These are phyloP conservation scores for Pygmarrhopalites habei DNA, from an alignment of 1,140 invertebrate genomes.

Conservation along the genomic window DNA sequence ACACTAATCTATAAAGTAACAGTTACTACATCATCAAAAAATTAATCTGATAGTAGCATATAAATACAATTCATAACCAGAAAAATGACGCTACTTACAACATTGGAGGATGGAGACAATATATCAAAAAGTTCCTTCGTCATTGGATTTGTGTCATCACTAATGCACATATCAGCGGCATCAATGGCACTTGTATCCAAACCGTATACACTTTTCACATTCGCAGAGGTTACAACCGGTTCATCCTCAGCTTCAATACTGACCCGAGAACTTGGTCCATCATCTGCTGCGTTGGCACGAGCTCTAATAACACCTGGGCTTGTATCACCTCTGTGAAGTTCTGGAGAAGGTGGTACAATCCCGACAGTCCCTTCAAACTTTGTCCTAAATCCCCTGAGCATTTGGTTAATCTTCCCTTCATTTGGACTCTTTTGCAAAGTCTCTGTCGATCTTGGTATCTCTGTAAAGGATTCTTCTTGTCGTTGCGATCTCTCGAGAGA, in stretches of 20 bases:
- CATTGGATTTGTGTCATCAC: conserved; percentile 6
- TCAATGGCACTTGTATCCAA: conserved; percentile 34
- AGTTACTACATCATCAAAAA: too few species aligned
- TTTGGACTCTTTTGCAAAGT: not conserved
- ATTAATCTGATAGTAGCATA: too few species aligned
- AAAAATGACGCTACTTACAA: too few species aligned
- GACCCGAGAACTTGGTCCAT: not conserved
- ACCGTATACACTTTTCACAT: conserved; percentile 24
- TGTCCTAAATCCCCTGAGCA: conserved; percentile 5
- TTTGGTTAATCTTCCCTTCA: conserved; percentile 8
- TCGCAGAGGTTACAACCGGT: not conserved
- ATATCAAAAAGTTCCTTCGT: conserved; percentile 21
- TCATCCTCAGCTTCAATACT: conserved; percentile 21
- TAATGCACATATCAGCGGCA: conserved; percentile 19
- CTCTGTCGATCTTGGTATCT: conserved; percentile 9
- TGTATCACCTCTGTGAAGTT: not conserved
- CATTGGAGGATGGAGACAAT: conserved; percentile 11
- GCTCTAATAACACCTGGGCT: not conserved
- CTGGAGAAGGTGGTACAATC: not conserved
- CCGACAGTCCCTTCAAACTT: conserved; percentile 12
- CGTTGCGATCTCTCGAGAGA: not conserved
- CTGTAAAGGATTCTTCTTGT: conserved; percentile 6
- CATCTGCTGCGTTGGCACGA: not conserved
- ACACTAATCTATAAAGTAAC: conserved; percentile 15
- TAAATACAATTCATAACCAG: too few species aligned